Percentiles rank a stretch among this genome's conserved stretches.
Conservation (phyloP, 1,140 invertebrate species). For the Hypsibius dujardini region DNA sequence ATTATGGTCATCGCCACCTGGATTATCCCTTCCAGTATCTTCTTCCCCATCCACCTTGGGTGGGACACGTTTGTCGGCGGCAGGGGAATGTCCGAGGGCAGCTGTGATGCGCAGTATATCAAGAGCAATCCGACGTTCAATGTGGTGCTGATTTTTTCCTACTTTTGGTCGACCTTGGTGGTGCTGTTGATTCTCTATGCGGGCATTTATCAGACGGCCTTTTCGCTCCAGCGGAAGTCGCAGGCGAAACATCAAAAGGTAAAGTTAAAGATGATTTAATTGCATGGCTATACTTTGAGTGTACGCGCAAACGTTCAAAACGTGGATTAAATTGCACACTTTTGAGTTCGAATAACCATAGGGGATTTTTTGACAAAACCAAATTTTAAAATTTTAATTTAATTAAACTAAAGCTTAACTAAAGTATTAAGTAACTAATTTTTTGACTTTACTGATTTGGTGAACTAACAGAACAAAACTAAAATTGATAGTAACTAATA, state of each 20-base stretch:
- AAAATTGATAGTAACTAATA: no score
- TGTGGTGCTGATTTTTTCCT: slow-evolving; percentile 87
- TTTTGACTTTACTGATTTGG: no score
- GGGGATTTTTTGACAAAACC: no score
- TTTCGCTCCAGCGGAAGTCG: slow-evolving; percentile 92
- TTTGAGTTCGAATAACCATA: no score
- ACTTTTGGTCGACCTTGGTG: slow-evolving; percentile 89
- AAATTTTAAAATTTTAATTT: no score
- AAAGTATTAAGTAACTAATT: no score
- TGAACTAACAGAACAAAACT: no score
- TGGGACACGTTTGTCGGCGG: slow-evolving; percentile 95
- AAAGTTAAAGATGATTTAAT: no score
- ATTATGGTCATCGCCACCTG: slow-evolving; percentile 69
- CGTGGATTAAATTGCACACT: no score
- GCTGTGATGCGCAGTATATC: slow-evolving; percentile 92
- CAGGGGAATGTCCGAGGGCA: slow-evolving; percentile 60
- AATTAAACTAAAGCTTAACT: no score
- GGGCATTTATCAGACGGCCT: slow-evolving; percentile 93
- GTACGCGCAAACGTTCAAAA: no score
- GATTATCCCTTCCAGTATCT: slow-evolving; percentile 86
- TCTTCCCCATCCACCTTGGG: slow-evolving; percentile 95
- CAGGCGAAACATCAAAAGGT: slow-evolving; percentile 71
- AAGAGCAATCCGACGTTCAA: slow-evolving; percentile 86
- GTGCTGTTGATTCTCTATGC: slow-evolving; percentile 84
- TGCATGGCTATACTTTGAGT: no score